Evolutionary conservation across 2,888 invertebrate species (phyloP).

Genomic region (Caenorhabditis sp.): DNA sequence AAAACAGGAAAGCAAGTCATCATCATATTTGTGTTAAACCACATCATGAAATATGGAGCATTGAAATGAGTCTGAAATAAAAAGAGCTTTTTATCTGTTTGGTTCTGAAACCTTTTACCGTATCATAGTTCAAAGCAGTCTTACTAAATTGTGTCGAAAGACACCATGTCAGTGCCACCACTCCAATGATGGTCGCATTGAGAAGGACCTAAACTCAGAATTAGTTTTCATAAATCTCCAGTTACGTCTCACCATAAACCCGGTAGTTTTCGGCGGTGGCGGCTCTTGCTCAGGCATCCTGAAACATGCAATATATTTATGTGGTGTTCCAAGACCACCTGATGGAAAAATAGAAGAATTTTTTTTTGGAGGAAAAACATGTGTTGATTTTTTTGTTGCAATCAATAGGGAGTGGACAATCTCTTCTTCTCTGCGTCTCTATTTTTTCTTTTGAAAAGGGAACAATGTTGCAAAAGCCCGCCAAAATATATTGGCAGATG

Average conservation of each 20-base stretch:
- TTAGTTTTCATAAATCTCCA: too few species aligned
- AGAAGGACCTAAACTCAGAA: conserved; percentile 12
- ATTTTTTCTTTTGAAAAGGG: too few species aligned
- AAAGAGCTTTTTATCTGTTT: background rate
- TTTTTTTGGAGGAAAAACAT: background rate
- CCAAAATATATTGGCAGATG: too few species aligned
- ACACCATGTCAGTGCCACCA: conserved; percentile 64
- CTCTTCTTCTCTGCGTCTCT: too few species aligned
- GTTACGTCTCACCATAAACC: background rate
- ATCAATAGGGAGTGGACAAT: too few species aligned
- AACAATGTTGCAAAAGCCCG: too few species aligned
- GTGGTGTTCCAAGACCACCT: too few species aligned
- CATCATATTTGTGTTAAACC: conserved; percentile 69
- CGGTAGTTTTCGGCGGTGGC: background rate
- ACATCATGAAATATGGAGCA: conserved; percentile 68
- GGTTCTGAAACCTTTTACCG: conserved; percentile 19
- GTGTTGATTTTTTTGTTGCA: too few species aligned
- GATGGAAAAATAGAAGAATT: background rate
- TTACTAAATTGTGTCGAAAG: conserved; percentile 67
- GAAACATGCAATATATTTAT: too few species aligned
- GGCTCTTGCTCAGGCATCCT: background rate
- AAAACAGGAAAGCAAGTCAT: conserved; percentile 65
- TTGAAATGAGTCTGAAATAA: conserved; percentile 55
- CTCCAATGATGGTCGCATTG: conserved; percentile 51
- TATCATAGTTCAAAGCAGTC: conserved; percentile 57